Percentiles rank a stretch among this genome's conserved stretches.
Evolutionary conservation across 2,888 invertebrate species (phyloP).

Genomic region (Ormyrus nitidulus): DNA sequence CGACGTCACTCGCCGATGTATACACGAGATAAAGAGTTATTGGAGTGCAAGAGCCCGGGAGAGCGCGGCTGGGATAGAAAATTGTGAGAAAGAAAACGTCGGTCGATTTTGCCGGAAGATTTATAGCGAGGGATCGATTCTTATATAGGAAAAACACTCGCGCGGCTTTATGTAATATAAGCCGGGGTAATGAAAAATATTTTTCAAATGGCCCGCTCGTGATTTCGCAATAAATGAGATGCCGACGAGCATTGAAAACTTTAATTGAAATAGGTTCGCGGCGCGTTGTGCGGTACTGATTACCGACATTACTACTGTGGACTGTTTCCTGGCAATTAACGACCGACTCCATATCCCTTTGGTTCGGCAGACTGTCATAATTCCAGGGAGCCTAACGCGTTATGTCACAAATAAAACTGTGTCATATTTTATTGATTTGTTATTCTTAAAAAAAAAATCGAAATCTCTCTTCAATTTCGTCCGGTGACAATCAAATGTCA

Average conservation of each 20-base stretch:
- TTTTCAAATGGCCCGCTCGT: too few species aligned
- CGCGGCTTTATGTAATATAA: constrained; percentile 19
- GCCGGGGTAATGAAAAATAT: background rate
- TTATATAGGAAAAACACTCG: constrained; percentile 1
- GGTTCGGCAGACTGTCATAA: too few species aligned
- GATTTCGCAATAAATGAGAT: constrained; percentile 1
- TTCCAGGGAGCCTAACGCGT: too few species aligned
- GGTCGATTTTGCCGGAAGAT: constrained; percentile 50
- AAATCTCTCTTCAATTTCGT: too few species aligned
- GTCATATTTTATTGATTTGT: too few species aligned
- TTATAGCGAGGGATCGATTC: constrained; percentile 32
- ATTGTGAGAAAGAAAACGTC: constrained; percentile 46
- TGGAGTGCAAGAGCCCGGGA: constrained; percentile 8
- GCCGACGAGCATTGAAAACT: background rate
- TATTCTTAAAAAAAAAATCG: too few species aligned
- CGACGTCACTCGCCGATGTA: constrained; percentile 29
- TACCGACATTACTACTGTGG: too few species aligned
- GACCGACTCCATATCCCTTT: too few species aligned
- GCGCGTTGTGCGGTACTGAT: too few species aligned
- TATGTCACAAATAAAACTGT: too few species aligned
- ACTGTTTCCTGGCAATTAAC: too few species aligned
- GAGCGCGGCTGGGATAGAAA: constrained; percentile 8
- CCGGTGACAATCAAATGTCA: too few species aligned
- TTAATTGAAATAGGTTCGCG: background rate
- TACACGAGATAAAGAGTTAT: constrained; percentile 47